phyloP scores from a whole-genome alignment of 1,140 invertebrate genomes.

The Bicyclus anynana region DNA sequence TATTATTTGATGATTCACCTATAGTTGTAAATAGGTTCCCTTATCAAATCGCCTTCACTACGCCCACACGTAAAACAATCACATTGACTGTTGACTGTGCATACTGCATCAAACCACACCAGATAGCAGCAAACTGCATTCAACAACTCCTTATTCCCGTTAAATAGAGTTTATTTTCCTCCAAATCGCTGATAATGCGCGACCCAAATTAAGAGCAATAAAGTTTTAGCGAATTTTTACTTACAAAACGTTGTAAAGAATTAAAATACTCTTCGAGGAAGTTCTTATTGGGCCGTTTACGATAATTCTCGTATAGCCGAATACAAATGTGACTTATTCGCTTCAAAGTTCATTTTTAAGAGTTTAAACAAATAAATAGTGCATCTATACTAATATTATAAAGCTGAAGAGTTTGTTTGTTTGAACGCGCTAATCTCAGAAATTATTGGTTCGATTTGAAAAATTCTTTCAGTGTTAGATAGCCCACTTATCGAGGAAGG shows the following conservation, averaged over 20 bases:
- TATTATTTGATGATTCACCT: background rate
- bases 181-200: background rate
- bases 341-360: no score
- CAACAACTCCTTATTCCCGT: background rate
- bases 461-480: no score
- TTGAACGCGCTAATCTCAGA: no score
- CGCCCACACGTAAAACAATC: background rate
- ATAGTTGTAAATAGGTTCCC: background rate
- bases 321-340: background rate
- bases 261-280: background rate
- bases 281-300: background rate
- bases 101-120: background rate
- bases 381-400: no score
- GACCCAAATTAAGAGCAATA: constrained; percentile 6
- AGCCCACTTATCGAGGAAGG: no score
- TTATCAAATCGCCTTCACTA: constrained; percentile 1
- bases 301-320: background rate
- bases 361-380: no score
- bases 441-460: no score
- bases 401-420: no score
- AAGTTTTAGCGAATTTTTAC: constrained; percentile 5
- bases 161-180: background rate
- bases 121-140: background rate
- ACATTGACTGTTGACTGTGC: background rate
- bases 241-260: background rate